Conservation (phyloP, 2,113 vertebrate genomes). For the Hippocampus barbouri region DNA sequence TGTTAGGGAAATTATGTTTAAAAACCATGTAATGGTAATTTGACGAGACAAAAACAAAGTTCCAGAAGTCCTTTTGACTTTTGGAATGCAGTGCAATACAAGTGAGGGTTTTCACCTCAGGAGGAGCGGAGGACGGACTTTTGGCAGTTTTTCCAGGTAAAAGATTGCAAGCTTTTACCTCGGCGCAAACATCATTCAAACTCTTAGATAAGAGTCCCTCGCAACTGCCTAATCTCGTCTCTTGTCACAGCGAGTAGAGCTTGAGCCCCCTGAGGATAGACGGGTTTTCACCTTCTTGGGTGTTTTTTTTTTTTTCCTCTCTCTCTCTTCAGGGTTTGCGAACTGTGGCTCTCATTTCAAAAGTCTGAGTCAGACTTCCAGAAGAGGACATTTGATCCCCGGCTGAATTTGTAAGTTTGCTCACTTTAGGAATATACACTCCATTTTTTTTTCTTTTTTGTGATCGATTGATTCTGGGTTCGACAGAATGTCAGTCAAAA, state of each 20-base stretch:
- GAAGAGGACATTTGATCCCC: neutral
- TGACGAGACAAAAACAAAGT: no score
- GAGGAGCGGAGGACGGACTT: neutral
- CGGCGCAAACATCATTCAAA: constrained; percentile 32
- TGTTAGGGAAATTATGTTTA: neutral
- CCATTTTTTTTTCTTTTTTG: neutral
- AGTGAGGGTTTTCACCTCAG: neutral
- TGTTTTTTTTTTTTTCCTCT: neutral
- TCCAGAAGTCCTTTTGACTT: neutral
- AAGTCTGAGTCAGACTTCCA: constrained; percentile 32
- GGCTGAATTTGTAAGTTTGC: neutral
- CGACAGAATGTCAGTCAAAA: neutral
- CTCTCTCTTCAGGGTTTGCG: neutral
- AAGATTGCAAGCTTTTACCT: constrained; percentile 18
- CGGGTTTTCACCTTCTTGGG: constrained; percentile 16
- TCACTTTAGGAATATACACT: neutral
- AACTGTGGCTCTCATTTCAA: constrained; percentile 36
- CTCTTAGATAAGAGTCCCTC: constrained; percentile 39
- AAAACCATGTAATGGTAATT: neutral
- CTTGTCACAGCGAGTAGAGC: constrained; percentile 31
- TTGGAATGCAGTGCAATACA: neutral
- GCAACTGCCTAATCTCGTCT: constrained; percentile 50
- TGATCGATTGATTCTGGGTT: neutral
- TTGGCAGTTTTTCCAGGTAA: constrained; percentile 14
- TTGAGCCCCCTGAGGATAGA: constrained; percentile 49